These are phyloP conservation scores for Cerastoderma edule DNA, from an alignment of 2,888 invertebrate genomes.

Conservation along the genomic window DNA sequence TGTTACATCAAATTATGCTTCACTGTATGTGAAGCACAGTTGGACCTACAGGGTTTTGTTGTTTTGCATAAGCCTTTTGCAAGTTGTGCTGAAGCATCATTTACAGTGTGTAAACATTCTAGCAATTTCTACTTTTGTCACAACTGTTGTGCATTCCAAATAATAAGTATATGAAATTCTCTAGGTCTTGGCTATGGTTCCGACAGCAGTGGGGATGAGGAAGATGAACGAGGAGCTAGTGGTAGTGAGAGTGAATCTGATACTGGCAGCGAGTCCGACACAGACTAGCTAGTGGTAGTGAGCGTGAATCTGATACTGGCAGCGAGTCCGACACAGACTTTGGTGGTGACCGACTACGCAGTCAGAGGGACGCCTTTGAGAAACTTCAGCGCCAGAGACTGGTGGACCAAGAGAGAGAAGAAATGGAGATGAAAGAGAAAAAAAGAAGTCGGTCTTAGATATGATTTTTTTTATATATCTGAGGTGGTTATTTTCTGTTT, in stretches of 20 bases:
- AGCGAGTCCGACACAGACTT: conserved; percentile 69
- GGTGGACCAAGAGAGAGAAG: conserved; percentile 55
- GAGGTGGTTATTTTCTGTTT: background rate
- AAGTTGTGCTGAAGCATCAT: no score
- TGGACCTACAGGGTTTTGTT: no score
- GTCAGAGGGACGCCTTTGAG: conserved; percentile 70
- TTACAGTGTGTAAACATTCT: no score
- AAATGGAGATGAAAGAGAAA: conserved; percentile 38
- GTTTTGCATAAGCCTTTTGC: no score
- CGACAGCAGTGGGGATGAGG: conserved; percentile 65
- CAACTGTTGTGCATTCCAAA: background rate
- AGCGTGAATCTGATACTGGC: conserved; percentile 30
- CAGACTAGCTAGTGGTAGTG: conserved; percentile 18
- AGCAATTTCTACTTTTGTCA: conserved; percentile 6
- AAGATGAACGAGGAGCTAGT: conserved; percentile 34
- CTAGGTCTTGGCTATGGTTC: conserved; percentile 65
- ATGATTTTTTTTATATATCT: background rate
- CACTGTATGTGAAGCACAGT: no score
- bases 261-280: no score
- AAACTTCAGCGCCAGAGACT: conserved; percentile 55
- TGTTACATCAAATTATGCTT: no score
- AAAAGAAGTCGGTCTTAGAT: conserved; percentile 44
- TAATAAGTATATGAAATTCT: no score
- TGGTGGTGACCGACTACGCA: conserved; percentile 67
- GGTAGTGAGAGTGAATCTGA: no score